A percentile compares a stretch with the other conserved stretches of the same genome.
These are phyloP conservation scores for Blera fallax DNA, from an alignment of 2,888 invertebrate genomes.

Conservation along the genomic window DNA sequence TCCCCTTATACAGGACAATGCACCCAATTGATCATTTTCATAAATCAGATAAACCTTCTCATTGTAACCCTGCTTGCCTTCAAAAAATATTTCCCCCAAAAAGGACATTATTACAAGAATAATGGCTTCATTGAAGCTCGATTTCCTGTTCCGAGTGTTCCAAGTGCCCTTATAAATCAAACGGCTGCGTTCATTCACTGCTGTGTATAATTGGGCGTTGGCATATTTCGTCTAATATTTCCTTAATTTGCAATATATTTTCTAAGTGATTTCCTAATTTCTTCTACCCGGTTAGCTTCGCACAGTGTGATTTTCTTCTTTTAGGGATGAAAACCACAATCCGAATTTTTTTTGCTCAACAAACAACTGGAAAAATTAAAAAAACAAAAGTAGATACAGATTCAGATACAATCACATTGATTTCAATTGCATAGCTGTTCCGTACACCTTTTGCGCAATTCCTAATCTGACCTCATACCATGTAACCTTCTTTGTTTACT, in stretches of 20 bases:
- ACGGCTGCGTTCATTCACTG: conserved; percentile 22
- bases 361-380: neutral
- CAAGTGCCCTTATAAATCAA: conserved; percentile 68
- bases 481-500: conserved; percentile 47
- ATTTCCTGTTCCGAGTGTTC: conserved; percentile 52
- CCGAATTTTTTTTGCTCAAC: neutral
- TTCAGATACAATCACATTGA: conserved; percentile 18
- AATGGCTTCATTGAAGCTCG: conserved; percentile 55
- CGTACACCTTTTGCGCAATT: conserved; percentile 12
- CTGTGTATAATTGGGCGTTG: conserved; percentile 42
- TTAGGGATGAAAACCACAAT: conserved; percentile 32
- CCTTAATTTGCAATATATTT: conserved; percentile 44
- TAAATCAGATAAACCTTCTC: conserved; percentile 64
- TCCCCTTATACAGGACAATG: conserved; percentile 39
- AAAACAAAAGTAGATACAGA: neutral
- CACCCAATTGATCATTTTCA: conserved; percentile 56
- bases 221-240: conserved; percentile 53
- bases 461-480: conserved; percentile 55
- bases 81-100: conserved; percentile 13
- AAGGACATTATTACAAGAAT: conserved; percentile 56
- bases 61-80: conserved; percentile 29
- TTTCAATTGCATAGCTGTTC: conserved; percentile 18
- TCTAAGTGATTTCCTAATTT: conserved; percentile 53
- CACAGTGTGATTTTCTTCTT: neutral
- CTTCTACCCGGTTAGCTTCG: conserved; percentile 6